These are phyloP conservation scores for Dexiosoma caninum DNA, from an alignment of 2,888 invertebrate genomes.

Conservation along the genomic window DNA sequence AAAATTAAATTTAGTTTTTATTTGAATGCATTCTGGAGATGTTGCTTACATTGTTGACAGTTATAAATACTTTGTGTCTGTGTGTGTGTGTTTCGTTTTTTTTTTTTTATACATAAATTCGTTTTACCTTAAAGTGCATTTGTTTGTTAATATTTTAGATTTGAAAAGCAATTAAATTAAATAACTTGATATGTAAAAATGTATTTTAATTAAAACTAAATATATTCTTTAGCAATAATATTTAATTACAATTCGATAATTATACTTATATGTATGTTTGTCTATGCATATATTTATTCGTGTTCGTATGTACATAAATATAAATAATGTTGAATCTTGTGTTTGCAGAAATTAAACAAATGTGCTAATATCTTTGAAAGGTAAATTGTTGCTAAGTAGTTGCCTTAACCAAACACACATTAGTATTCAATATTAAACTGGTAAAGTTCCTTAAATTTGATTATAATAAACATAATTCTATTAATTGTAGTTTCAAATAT, in stretches of 20 bases:
- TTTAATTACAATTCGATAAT: too few relatives aligned
- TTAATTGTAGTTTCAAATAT: too few relatives aligned
- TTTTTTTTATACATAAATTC: not conserved
- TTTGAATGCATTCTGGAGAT: conserved; percentile 58
- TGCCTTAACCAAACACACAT: too few relatives aligned
- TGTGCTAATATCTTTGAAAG: too few relatives aligned
- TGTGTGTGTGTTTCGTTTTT: too few relatives aligned
- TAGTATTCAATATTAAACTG: not conserved
- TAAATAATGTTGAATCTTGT: too few relatives aligned
- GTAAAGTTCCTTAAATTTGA: not conserved
- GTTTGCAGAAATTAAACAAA: too few relatives aligned
- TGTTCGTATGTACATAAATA: too few relatives aligned
- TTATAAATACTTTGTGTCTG: conserved; percentile 10
- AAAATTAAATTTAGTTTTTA: conserved; percentile 63
- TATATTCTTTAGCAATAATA: not conserved
- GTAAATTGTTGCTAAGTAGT: too few relatives aligned
- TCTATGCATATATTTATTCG: too few relatives aligned
- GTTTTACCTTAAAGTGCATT: not conserved
- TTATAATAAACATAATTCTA: not conserved
- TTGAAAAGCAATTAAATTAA: conserved; percentile 16
- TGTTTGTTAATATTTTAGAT: conserved; percentile 5
- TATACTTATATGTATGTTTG: too few relatives aligned
- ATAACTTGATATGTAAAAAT: not conserved
- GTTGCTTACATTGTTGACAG: conserved; percentile 40
- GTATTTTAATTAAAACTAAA: conserved; percentile 39